Evolutionary conservation across 2,888 invertebrate genomes (phyloP).

Genomic region (Aleiodes testaceus): DNA sequence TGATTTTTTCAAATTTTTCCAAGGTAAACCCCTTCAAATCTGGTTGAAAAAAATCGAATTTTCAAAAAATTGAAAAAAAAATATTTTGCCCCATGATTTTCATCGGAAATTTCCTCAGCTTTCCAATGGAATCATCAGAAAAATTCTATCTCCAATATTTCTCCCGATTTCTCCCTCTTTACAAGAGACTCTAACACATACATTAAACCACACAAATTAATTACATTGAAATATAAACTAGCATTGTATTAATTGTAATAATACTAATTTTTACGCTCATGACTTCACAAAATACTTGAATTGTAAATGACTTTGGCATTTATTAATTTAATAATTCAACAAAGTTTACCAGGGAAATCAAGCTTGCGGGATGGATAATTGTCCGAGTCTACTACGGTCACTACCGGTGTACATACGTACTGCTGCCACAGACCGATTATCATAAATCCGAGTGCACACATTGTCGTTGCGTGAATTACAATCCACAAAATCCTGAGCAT

Average conservation of each 20-base stretch:
- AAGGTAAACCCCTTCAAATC: too few relatives aligned
- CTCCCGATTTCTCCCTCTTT: too few relatives aligned
- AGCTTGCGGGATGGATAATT: slow-evolving; percentile 49
- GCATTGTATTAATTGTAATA: background rate
- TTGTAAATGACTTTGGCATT: background rate
- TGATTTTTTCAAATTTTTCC: too few relatives aligned
- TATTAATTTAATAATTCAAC: slow-evolving; percentile 15
- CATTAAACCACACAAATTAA: background rate
- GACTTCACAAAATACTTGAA: too few relatives aligned
- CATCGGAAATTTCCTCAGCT: too few relatives aligned
- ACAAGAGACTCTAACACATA: too few relatives aligned
- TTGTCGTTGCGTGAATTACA: slow-evolving; percentile 47
- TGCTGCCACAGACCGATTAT: slow-evolving; percentile 44
- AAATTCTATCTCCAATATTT: too few relatives aligned
- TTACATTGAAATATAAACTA: background rate
- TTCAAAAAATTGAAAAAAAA: too few relatives aligned
- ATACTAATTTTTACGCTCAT: background rate
- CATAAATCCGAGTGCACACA: slow-evolving; percentile 36
- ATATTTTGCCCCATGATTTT: too few relatives aligned
- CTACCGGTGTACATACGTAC: slow-evolving; percentile 47
- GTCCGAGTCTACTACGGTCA: slow-evolving; percentile 49
- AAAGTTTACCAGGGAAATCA: slow-evolving; percentile 55
- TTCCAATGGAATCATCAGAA: too few relatives aligned
- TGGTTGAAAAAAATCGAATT: too few relatives aligned
- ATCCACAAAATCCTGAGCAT: slow-evolving; percentile 55